Evolutionary conservation across 2,797 vertebrate species (phyloP), one percentile per base, ranked within the genome.

Genomic region (Schizothorax lantsangensis): DNA sequence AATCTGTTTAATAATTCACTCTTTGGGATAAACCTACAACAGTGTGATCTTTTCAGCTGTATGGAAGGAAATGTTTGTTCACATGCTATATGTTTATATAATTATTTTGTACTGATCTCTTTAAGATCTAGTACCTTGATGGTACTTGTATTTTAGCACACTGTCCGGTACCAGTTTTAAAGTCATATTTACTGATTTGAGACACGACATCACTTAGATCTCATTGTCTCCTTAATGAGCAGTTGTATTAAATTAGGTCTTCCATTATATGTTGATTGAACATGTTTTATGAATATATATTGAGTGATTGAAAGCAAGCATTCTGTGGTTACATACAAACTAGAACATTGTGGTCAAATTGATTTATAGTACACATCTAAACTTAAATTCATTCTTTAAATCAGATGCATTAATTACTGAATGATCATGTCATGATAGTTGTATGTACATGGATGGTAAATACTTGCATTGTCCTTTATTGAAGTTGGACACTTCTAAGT

Each of bases 1-100:
- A 81, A 68, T 59, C 8, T 43, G 40, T 81, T 81, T 80, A 81
- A 45, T 80, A 71, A 86, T 75, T 86, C 72, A 80, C 30, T 54
- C 49, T 73, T 74, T 81, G 84, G 52, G 21, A 62, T 57, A 79
- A 85, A 59, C 36, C 12, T 64, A 52, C 21, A 30, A 30, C 23
- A 71, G 75, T 43, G 47, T 73, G 75, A 75, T 78, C 0, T 47
- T 80, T 79, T 72, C 26, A n/a, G 77, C 33, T 45, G 19, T 43
- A 23, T 84, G 73, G 21, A 78, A 84, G 83, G 40, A 80, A 57
- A 72, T 47, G 30, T 85, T 57, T 52, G 9, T 52, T 79, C 43
- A 77, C 45, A 26, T 59, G 23, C 26, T 77, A 21, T 26, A 19
- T 3, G 11, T 49, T 47, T 75, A 36, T 33, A 77, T 11, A 30